Conservation (phyloP, 2,888 invertebrate genomes). For the Ptychoptera albimana region DNA sequence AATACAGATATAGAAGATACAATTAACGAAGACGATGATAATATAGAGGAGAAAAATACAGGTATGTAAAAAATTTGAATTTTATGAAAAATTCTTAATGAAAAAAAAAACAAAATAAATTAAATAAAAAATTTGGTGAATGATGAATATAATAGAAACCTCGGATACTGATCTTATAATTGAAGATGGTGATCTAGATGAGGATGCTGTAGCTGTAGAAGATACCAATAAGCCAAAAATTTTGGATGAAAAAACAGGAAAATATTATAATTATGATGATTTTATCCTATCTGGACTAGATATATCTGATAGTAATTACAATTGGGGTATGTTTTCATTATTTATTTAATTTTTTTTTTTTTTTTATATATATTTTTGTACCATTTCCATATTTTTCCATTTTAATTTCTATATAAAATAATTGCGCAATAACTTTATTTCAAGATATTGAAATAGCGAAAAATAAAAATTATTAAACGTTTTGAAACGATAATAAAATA, state of each 20-base stretch:
- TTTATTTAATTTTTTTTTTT: background rate
- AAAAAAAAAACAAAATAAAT: no score
- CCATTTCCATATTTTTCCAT: constrained; percentile 6
- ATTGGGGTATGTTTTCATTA: constrained; percentile 11
- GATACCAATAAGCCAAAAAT: background rate
- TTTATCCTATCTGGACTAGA: constrained; percentile 20
- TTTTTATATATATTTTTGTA: constrained; percentile 1
- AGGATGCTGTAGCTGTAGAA: background rate
- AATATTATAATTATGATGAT: constrained; percentile 17
- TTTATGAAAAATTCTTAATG: no score
- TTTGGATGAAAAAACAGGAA: constrained; percentile 15
- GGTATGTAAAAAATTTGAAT: no score
- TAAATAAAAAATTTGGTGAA: no score
- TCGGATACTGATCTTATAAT: background rate
- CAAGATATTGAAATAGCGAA: no score
- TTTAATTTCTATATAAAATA: background rate
- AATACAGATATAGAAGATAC: background rate
- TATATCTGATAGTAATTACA: constrained; percentile 15
- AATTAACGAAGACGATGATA: no score
- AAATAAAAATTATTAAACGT: no score
- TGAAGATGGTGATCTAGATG: background rate
- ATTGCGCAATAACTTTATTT: background rate
- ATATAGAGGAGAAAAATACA: no score
- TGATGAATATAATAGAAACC: background rate
- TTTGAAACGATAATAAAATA: no score